These are phyloP conservation scores for Ceyx melanurus DNA, from an alignment of 2,113 vertebrate genomes.

Conservation along the genomic window DNA sequence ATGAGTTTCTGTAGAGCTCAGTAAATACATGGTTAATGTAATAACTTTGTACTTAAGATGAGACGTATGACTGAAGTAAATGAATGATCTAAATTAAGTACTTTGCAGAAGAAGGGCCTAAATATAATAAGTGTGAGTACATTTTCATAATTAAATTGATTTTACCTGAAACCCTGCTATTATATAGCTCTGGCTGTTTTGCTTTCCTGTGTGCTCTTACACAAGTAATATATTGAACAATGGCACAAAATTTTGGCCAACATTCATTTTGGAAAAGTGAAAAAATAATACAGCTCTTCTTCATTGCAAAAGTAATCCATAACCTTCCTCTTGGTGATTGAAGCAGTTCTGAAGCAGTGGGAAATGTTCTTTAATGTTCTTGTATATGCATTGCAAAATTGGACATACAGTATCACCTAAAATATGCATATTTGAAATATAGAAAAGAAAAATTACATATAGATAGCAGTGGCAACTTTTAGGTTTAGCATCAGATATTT, in stretches of 20 bases:
- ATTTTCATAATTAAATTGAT: neutral
- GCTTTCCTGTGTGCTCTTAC: neutral
- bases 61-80: neutral
- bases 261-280: neutral
- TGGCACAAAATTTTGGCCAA: neutral
- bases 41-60: neutral
- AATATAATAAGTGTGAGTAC: neutral
- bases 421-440: neutral
- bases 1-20: neutral
- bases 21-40: neutral
- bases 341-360: neutral
- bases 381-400: neutral
- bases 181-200: neutral
- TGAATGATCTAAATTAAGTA: neutral
- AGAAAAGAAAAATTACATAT: neutral
- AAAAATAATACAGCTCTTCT: neutral
- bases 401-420: neutral
- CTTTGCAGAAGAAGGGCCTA: neutral
- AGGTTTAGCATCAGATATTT: neutral
- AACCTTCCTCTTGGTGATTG: neutral
- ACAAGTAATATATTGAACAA: neutral
- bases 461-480: neutral
- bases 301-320: neutral
- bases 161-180: neutral
- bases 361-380: neutral